Evolutionary conservation across 2,888 invertebrate species (phyloP), one percentile per base, ranked within the genome.

Genomic region (Tiliacea citrago): DNA sequence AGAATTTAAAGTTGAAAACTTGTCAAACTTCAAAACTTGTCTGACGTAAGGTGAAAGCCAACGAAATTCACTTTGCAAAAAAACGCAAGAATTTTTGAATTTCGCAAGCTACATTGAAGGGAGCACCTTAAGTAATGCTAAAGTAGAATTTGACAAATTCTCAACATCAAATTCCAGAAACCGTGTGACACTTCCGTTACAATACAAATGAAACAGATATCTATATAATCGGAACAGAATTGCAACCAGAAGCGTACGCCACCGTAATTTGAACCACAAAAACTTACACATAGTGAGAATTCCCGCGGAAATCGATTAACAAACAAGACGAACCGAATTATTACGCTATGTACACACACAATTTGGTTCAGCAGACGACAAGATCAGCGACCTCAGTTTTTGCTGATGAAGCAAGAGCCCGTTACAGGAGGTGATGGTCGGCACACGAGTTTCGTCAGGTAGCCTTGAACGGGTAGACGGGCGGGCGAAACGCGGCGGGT

Each of bases 371-470:
- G 77, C 77, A 84, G 83, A 81, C 78, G 83, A 76, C 79, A 79
- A 86, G 88, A 87, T 90, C 86, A 75, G 70, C 86, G 85, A 77
- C 86, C 77, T 71, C 73, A 65, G 73, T 84, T 88, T 83, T 88
- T 85, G 79, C 80, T 76, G 79, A 67, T 87, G 77, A 73, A 51
- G 78, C 80, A 82, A 83, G 53, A 68, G 76, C 10, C 29, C 12
- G 70, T 79, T 84, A 66, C 68, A 76, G 79, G 79, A 79, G 80
- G 74, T 65, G 83, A 71, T 79, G 80, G 81, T 86, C 82, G 87
- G 84, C 90, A 90, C 90, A 89, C 90, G 85, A 89, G 81, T 91
- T 91, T 88, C 88, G 77, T 84, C 81, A 88, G 65, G 72, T 73
- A 88, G 90, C 91, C 92, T 92, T 92, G 92, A 77, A 63, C 42